Percentiles rank a stretch among this genome's conserved stretches.
These are phyloP conservation scores for Rhingia campestris DNA, from an alignment of 2,888 invertebrate species.

Conservation along the genomic window DNA sequence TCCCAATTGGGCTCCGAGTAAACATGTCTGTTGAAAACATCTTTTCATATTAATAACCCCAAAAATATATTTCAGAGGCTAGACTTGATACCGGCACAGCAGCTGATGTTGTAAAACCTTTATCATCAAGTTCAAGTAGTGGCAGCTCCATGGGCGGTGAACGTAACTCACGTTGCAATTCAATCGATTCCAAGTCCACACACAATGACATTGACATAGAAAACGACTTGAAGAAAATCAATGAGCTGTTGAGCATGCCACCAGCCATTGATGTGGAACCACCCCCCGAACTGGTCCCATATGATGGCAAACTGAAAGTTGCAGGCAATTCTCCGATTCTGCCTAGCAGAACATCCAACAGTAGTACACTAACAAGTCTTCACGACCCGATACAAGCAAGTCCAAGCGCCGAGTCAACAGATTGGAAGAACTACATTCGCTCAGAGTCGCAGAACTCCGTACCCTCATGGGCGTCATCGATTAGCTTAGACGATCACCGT, in stretches of 20 bases:
- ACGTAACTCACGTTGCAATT: constrained; percentile 81
- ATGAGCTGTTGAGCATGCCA: constrained; percentile 77
- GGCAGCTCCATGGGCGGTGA: constrained; percentile 75
- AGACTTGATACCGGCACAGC: constrained; percentile 74
- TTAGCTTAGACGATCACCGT: constrained; percentile 85
- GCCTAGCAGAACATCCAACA: constrained; percentile 82
- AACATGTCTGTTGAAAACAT: constrained; percentile 40
- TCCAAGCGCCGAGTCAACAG: constrained; percentile 85
- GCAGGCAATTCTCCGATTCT: constrained; percentile 68
- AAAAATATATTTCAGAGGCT: constrained; percentile 66
- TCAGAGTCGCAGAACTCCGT: constrained; percentile 86
- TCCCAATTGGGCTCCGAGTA: constrained; percentile 82
- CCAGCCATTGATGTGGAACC: constrained; percentile 81
- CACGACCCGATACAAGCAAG: constrained; percentile 84
- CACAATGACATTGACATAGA: constrained; percentile 81
- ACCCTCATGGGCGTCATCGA: constrained; percentile 86
- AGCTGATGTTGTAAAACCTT: constrained; percentile 74
- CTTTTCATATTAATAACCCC: not conserved
- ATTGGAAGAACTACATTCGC: constrained; percentile 82
- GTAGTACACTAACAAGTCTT: constrained; percentile 85
- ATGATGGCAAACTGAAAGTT: constrained; percentile 57
- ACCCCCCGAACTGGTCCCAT: constrained; percentile 77
- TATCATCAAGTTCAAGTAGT: constrained; percentile 77
- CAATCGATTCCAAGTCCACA: constrained; percentile 80
- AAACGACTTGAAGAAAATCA: constrained; percentile 78